These are phyloP conservation scores for Amorpha juglandis DNA, from an alignment of 2,888 invertebrate genomes.

Conservation along the genomic window DNA sequence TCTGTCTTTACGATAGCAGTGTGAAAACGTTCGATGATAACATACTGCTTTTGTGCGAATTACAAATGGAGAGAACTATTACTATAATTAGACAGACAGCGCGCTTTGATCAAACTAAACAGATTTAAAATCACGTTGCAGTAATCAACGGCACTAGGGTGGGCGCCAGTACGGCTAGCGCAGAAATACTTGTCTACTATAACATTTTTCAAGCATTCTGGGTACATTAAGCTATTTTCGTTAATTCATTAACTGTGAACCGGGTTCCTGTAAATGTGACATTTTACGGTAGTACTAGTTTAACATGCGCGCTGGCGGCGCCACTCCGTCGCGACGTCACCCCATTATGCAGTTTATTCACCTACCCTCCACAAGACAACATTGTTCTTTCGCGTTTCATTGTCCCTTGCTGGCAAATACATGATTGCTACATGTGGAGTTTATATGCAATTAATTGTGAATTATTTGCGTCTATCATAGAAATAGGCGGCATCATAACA, in stretches of 20 bases:
- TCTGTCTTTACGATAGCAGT: not conserved
- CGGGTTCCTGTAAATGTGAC: constrained; percentile 6
- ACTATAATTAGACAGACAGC: not conserved
- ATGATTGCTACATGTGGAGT: constrained; percentile 5
- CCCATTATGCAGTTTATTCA: constrained; percentile 68
- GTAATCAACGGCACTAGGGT: not conserved
- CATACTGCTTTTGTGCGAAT: not conserved
- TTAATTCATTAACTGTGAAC: constrained; percentile 13
- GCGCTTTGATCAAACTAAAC: not conserved
- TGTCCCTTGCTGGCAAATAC: constrained; percentile 31
- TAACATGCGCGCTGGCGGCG: constrained; percentile 47
- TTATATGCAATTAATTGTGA: not conserved
- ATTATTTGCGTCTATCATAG: no score
- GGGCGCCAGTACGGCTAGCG: not conserved
- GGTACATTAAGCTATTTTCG: not conserved
- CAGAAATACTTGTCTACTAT: not conserved
- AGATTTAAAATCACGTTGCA: constrained; percentile 1
- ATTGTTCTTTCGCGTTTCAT: constrained; percentile 41
- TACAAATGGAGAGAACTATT: not conserved
- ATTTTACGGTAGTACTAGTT: constrained; percentile 25
- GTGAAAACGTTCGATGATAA: not conserved
- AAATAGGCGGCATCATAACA: not conserved
- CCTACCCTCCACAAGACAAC: constrained; percentile 50
- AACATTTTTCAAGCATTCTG: not conserved
- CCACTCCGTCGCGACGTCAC: constrained; percentile 56